Evolutionary conservation across 2,113 vertebrate genomes (phyloP).

Genomic region (Hucho hucho): DNA sequence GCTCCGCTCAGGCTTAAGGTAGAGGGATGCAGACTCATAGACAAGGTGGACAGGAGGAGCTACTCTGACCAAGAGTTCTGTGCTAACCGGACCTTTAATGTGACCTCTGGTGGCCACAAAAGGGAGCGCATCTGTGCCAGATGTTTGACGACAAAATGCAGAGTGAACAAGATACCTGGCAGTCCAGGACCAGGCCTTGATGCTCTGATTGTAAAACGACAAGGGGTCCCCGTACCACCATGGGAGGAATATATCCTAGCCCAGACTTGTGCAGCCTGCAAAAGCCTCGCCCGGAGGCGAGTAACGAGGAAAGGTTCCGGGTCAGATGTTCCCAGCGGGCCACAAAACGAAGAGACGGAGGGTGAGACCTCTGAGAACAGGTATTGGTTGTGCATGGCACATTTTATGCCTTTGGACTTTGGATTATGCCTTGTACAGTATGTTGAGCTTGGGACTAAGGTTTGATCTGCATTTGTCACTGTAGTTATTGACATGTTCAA

Average conservation of each 20-base stretch:
- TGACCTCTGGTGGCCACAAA: constrained; percentile 23
- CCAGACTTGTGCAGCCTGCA: constrained; percentile 55
- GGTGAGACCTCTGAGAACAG: constrained; percentile 60
- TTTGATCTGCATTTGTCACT: too few relatives aligned
- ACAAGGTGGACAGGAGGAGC: constrained; percentile 44
- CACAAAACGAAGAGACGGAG: constrained; percentile 37
- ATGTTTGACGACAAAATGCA: constrained; percentile 52
- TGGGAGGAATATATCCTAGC: constrained; percentile 32
- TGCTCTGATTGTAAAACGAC: constrained; percentile 33
- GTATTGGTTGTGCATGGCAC: too few relatives aligned
- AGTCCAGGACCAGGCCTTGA: constrained; percentile 27
- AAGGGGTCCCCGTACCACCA: constrained; percentile 38
- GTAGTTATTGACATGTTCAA: too few relatives aligned
- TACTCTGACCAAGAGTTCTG: constrained; percentile 58
- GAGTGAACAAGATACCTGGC: neutral
- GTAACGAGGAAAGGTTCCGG: constrained; percentile 16
- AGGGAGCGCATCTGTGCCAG: constrained; percentile 58
- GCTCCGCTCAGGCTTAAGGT: constrained; percentile 30
- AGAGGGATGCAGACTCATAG: constrained; percentile 44
- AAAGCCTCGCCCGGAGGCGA: constrained; percentile 35
- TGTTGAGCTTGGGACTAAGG: too few relatives aligned
- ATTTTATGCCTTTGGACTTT: too few relatives aligned
- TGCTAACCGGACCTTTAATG: constrained; percentile 10
- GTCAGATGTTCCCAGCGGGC: neutral
- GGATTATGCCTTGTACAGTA: too few relatives aligned